These are phyloP conservation scores for Tachycineta bicolor DNA, from an alignment of 2,113 vertebrate genomes.

Conservation along the genomic window DNA sequence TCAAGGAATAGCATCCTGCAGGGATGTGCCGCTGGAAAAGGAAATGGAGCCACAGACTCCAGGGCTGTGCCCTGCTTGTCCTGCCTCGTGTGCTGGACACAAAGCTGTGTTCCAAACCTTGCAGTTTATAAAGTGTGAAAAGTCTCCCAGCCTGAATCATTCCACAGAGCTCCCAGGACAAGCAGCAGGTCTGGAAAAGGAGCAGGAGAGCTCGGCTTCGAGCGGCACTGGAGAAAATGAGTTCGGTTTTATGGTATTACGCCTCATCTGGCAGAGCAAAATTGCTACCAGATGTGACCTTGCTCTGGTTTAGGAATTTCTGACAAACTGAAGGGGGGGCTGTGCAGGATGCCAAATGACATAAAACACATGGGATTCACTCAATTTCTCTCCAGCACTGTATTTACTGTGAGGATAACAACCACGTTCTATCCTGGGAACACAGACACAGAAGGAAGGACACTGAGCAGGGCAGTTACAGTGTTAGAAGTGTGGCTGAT, in stretches of 20 bases:
- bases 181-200: not conserved
- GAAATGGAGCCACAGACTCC: not conserved
- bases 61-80: not conserved
- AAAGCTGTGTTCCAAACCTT: not conserved
- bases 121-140: constrained; percentile 14
- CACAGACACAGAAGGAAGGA: not conserved
- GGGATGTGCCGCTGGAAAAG: not conserved
- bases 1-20: not conserved
- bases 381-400: not conserved
- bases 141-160: not conserved
- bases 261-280: constrained; percentile 44
- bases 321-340: constrained; percentile 22
- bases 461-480: not conserved
- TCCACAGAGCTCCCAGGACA: not conserved
- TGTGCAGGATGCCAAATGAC: constrained; percentile 46
- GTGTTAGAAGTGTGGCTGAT: not conserved
- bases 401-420: not conserved
- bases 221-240: constrained; percentile 24
- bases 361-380: constrained; percentile 47
- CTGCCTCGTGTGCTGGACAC: not conserved
- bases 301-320: constrained; percentile 41
- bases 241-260: not conserved
- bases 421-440: not conserved
- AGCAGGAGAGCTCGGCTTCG: not conserved
- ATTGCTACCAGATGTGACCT: constrained; percentile 65